Conservation (phyloP, 2,797 vertebrate species). For the Netta rufina region DNA sequence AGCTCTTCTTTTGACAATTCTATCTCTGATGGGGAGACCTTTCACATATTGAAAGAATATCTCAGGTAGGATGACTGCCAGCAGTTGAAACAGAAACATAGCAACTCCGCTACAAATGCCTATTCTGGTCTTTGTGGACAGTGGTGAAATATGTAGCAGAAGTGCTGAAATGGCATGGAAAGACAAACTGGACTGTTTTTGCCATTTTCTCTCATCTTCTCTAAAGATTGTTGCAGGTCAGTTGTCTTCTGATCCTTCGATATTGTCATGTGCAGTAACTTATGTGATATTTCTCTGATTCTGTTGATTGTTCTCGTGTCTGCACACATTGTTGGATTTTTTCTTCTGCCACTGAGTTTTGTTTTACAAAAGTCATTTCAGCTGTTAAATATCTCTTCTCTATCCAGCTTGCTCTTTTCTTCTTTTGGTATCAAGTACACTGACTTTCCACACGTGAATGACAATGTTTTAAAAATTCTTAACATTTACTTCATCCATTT, state of each 20-base stretch:
- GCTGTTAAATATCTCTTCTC: background rate
- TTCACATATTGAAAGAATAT: background rate
- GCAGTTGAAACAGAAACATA: background rate
- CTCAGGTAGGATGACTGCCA: background rate
- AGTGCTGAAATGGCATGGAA: background rate
- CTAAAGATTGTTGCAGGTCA: background rate
- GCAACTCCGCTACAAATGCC: background rate
- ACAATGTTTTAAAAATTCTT: background rate
- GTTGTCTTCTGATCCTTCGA: background rate
- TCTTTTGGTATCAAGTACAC: background rate
- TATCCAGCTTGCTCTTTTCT: too few relatives aligned
- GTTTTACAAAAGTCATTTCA: background rate
- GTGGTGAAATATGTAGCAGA: background rate
- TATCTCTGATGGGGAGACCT: background rate
- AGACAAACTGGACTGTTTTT: background rate
- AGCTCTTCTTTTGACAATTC: background rate
- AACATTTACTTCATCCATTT: background rate
- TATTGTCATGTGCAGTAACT: background rate
- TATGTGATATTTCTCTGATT: background rate
- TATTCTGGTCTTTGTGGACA: background rate
- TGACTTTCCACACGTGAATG: background rate
- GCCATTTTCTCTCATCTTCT: background rate
- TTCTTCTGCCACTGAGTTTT: background rate
- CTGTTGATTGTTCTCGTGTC: background rate
- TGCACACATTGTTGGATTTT: background rate